Evolutionary conservation across 2,888 invertebrate species (phyloP), one percentile per base, ranked within the genome.

Genomic region (Latheticus oryzae): DNA sequence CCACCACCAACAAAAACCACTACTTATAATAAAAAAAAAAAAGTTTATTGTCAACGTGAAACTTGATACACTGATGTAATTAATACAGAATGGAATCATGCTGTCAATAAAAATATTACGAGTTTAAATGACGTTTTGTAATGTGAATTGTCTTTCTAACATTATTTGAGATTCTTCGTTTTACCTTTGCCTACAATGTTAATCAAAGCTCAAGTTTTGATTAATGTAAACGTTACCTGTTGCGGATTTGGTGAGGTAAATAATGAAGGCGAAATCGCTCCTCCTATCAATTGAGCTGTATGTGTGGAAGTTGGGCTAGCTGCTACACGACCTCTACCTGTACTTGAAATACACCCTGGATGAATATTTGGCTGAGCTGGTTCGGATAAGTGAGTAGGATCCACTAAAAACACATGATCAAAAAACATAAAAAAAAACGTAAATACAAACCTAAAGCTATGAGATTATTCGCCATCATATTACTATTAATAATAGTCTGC

Each of bases 191-290:
- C 32, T 32, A 5, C 13, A 32, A 32, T 35, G 1, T 35, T 17
- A 7, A n/a, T 8, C 16, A 35, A 35, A 17, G 13, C 16, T 13
- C 7, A 2, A 13, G n/a, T 8, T 33, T 13, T 13, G 5, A 7
- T 15, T 33, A 35, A 23, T 17, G 13, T 8, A 40, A 40, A 35
- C 8, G 8, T 28, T 63, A 74, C 73, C 65, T 76, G 75, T 56
- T 71, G 70, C 32, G 70, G 72, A 54, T 73, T 74, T 8, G 78
- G 76, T 47, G 78, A 77, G 9, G 78, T 78, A 66, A 88, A 87
- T 72, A 87, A 80, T 61, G 86, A 85, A 11, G 89, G 88, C 48
- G 88, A 86, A 65, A 89, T 86, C 61, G 87, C 88, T 59, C 87
- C 88, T 37, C 88, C 88, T 61, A 88, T 87, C 48, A 85, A 77